Evolutionary conservation across 2,797 vertebrate species (phyloP).

Genomic region (Cyprinella venusta): DNA sequence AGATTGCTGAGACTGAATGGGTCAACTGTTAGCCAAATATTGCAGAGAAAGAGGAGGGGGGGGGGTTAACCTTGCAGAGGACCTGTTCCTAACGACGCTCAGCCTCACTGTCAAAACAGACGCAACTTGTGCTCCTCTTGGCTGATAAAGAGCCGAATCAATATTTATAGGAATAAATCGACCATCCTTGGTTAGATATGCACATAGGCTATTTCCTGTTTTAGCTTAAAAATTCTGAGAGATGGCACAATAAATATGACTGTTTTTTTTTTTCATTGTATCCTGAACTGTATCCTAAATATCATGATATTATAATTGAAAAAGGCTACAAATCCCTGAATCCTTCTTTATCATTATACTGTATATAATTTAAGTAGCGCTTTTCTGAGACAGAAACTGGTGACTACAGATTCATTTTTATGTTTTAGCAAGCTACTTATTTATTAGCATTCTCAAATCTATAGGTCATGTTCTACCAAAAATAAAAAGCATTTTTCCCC

Average conservation of each 20-base stretch:
- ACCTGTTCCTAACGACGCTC: conserved; percentile 4
- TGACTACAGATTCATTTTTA: background rate
- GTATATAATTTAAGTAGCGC: background rate
- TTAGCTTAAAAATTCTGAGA: background rate
- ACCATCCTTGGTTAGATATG: background rate
- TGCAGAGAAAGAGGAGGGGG: background rate
- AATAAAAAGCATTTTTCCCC: background rate
- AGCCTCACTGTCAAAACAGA: conserved; percentile 43
- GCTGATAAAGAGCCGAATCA: conserved; percentile 31
- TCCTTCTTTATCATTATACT: no score
- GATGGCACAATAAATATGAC: background rate
- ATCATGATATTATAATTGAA: background rate
- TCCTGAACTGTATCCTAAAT: background rate
- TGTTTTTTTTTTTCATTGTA: background rate
- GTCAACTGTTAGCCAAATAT: conserved; percentile 45
- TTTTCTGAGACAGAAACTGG: background rate
- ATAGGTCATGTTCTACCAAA: background rate
- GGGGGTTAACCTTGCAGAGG: background rate
- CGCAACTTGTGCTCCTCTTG: conserved; percentile 13
- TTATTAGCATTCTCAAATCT: background rate
- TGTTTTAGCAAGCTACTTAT: background rate
- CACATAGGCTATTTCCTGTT: background rate
- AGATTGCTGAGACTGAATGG: conserved; percentile 43
- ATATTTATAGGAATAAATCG: conserved; percentile 43
- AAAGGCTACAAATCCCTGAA: background rate